Evolutionary conservation across 1,140 invertebrate genomes (phyloP).

Genomic region (Archegozetes longisetosus): DNA sequence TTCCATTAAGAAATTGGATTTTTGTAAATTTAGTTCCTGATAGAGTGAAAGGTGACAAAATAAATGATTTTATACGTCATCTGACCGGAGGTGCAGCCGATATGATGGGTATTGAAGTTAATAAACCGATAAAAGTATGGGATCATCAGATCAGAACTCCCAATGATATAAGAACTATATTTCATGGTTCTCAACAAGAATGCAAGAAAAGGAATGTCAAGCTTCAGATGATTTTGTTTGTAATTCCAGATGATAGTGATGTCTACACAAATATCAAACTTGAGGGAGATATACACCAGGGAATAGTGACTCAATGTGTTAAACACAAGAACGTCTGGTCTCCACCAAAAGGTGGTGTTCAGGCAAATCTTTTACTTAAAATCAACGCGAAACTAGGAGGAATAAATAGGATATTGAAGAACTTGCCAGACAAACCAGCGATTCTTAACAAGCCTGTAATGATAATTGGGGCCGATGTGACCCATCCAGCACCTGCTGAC

Average conservation of each 20-base stretch:
- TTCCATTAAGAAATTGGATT: constrained; percentile 23
- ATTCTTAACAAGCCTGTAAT: constrained; percentile 33
- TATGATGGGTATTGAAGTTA: constrained; percentile 13
- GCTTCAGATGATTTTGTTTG: neutral
- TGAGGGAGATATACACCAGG: constrained; percentile 49
- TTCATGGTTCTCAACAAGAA: neutral
- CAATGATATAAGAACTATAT: neutral
- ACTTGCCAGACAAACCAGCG: neutral
- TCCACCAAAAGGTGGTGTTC: too few relatives aligned
- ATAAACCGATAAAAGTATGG: neutral
- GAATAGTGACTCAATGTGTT: constrained; percentile 65
- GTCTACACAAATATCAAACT: constrained; percentile 43
- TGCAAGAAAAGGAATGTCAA: neutral
- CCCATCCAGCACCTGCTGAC: constrained; percentile 57
- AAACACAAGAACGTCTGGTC: constrained; percentile 42
- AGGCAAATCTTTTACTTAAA: constrained; percentile 61
- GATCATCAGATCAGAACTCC: neutral
- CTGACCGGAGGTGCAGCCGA: neutral
- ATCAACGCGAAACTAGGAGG: constrained; percentile 70
- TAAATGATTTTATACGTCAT: neutral
- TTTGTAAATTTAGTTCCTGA: constrained; percentile 19
- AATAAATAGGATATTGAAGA: constrained; percentile 48
- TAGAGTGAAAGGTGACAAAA: neutral
- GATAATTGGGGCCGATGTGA: constrained; percentile 69
- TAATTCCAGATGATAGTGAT: neutral